Evolutionary conservation across 2,797 vertebrate genomes (phyloP).

Genomic region (Gorsachius magnificus): DNA sequence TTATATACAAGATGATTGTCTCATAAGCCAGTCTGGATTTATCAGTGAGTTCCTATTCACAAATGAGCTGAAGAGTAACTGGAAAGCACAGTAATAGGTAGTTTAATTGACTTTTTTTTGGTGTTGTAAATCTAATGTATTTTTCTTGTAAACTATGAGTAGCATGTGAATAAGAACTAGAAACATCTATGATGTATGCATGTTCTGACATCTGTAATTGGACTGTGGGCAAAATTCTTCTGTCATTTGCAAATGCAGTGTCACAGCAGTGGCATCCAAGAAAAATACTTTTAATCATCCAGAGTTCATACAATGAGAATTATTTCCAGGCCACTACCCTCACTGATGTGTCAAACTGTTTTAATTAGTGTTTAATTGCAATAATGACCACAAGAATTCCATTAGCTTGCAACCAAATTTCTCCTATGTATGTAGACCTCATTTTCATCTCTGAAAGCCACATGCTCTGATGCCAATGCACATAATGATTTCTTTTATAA

Average conservation of each 20-base stretch:
- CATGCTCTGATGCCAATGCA: neutral
- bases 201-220: neutral
- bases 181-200: neutral
- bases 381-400: neutral
- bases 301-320: neutral
- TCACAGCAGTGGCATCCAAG: neutral
- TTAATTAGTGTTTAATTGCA: neutral
- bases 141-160: neutral
- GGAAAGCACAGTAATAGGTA: neutral
- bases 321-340: neutral
- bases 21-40: neutral
- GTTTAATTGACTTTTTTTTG: neutral
- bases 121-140: neutral
- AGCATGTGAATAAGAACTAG: neutral
- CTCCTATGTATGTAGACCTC: neutral
- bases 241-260: neutral
- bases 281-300: neutral
- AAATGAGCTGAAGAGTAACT: neutral
- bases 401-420: neutral
- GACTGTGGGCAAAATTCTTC: neutral
- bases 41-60: neutral
- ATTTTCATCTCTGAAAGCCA: neutral
- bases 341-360: neutral
- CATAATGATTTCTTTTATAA: neutral
- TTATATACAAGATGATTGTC: neutral